These are phyloP conservation scores for Cantharis flavilabris DNA, from an alignment of 2,888 invertebrate species.

Conservation along the genomic window DNA sequence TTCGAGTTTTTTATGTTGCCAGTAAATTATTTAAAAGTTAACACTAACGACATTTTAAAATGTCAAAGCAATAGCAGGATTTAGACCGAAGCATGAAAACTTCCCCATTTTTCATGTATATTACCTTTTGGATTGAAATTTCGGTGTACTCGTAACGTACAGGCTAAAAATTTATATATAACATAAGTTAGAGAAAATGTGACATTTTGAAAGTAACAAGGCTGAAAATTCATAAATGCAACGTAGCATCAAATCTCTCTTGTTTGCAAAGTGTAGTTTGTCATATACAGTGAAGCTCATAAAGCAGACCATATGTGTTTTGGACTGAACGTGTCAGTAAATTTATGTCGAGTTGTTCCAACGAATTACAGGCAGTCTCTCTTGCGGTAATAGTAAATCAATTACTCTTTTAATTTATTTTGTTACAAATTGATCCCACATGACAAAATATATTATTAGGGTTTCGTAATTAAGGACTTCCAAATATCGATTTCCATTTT, in stretches of 20 bases:
- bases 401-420: conserved; percentile 8
- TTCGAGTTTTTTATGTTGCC: neutral
- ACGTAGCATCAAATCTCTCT: conserved; percentile 20
- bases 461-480: neutral
- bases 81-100: neutral
- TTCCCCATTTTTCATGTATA: neutral
- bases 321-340: conserved; percentile 13
- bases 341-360: conserved; percentile 21
- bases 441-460: neutral
- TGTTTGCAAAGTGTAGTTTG: conserved; percentile 23
- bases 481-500: neutral
- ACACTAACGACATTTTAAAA: neutral
- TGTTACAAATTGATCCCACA: neutral
- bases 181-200: neutral
- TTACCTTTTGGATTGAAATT: neutral
- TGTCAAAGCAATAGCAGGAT: neutral
- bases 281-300: conserved; percentile 19
- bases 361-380: conserved; percentile 15
- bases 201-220: conserved; percentile 6
- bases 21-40: neutral
- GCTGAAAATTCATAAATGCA: conserved; percentile 21
- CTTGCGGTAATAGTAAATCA: conserved; percentile 19
- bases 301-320: conserved; percentile 22
- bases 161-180: neutral
- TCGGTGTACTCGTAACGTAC: neutral